These are phyloP conservation scores for Oedothorax gibbosus DNA, from an alignment of 1,140 invertebrate species.

Conservation along the genomic window DNA sequence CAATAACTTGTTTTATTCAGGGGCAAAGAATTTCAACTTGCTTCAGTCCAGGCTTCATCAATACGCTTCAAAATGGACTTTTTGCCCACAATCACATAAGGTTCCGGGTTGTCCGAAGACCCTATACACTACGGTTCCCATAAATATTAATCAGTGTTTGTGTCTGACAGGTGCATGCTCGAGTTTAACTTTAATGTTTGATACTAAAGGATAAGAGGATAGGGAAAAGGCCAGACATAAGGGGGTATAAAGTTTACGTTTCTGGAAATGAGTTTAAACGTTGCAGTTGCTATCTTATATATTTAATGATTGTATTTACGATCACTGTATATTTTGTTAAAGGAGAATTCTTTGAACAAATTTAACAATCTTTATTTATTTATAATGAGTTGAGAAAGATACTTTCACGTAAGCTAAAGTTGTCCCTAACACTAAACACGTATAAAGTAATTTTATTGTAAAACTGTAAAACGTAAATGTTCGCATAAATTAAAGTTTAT, in stretches of 20 bases:
- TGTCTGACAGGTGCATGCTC: conserved; percentile 15
- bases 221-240: conserved; percentile 5
- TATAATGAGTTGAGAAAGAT: too few species aligned
- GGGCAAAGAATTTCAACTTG: conserved; percentile 19
- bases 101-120: conserved; percentile 32
- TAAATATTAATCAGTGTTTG: conserved; percentile 53
- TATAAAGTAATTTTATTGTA: too few species aligned
- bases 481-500: too few species aligned
- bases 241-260: neutral
- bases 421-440: too few species aligned
- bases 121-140: conserved; percentile 17
- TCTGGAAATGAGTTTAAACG: conserved; percentile 32
- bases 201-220: conserved; percentile 12
- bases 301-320: too few species aligned
- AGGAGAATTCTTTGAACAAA: too few species aligned
- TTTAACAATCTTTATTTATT: too few species aligned
- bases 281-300: neutral
- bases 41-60: conserved; percentile 40
- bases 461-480: too few species aligned
- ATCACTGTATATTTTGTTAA: too few species aligned
- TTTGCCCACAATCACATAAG: neutral
- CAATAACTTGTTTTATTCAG: conserved; percentile 48
- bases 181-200: conserved; percentile 3
- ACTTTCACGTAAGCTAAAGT: too few species aligned
- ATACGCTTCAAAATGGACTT: conserved; percentile 26